These are phyloP conservation scores for Cephus spinipes DNA, from an alignment of 2,888 invertebrate genomes.

Conservation along the genomic window DNA sequence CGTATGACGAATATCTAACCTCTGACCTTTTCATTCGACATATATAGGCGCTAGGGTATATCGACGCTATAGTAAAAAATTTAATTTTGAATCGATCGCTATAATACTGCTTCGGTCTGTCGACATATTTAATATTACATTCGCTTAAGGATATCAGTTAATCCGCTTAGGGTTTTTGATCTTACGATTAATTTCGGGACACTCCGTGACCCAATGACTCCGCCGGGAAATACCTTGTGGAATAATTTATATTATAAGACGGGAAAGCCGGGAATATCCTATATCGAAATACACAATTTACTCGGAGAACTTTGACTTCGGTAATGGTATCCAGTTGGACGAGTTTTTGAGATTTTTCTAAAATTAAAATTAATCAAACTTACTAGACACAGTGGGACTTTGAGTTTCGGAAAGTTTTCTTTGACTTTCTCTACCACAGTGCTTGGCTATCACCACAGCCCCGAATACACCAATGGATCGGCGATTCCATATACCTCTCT, in stretches of 20 bases:
- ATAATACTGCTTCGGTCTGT: not conserved
- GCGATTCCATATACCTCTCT: not conserved
- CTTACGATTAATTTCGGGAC: not conserved
- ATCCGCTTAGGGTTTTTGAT: not conserved
- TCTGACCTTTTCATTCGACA: not conserved
- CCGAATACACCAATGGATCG: not conserved
- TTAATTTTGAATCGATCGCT: not conserved
- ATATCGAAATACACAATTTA: not conserved
- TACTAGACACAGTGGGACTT: too few relatives aligned
- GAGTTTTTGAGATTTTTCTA: not conserved
- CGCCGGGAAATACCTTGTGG: not conserved
- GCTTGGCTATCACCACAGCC: too few relatives aligned
- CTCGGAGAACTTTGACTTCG: not conserved
- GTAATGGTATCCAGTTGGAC: not conserved
- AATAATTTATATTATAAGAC: not conserved
- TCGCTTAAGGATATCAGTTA: not conserved
- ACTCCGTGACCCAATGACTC: not conserved
- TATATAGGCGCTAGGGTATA: not conserved
- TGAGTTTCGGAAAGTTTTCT: too few relatives aligned
- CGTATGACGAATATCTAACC: not conserved
- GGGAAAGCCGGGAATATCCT: not conserved
- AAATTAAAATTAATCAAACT: too few relatives aligned
- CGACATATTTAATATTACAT: not conserved
- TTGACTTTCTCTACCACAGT: too few relatives aligned
- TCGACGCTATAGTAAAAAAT: not conserved